A percentile compares a stretch with the other conserved stretches of the same genome.
Conservation (phyloP, 2,113 vertebrate genomes). For the Trachemys scripta region DNA sequence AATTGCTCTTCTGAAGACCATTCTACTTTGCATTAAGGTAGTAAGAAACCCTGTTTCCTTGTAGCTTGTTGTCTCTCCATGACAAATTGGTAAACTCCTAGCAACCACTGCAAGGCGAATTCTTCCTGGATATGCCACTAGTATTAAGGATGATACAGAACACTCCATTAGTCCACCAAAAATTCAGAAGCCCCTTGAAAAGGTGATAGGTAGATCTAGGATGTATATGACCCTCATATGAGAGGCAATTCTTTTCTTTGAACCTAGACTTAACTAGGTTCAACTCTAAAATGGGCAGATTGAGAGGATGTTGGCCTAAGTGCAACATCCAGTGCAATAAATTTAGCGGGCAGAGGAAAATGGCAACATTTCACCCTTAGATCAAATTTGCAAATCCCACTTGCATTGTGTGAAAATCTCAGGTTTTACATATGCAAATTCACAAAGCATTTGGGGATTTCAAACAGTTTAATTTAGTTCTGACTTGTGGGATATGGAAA, state of each 20-base stretch:
- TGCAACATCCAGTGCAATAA: neutral
- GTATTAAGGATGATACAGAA: neutral
- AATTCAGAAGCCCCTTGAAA: neutral
- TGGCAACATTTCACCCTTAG: neutral
- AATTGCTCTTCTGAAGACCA: neutral
- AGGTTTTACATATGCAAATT: neutral
- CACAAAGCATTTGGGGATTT: neutral
- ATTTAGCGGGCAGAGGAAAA: neutral
- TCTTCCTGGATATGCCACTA: rapidly evolving
- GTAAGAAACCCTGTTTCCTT: neutral
- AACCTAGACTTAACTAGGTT: neutral
- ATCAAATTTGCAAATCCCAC: neutral
- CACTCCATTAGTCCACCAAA: neutral
- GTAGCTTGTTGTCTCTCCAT: neutral
- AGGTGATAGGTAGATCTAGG: neutral
- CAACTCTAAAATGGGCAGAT: neutral
- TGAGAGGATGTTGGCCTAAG: neutral
- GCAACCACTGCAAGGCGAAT: neutral
- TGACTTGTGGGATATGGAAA: neutral
- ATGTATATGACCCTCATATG: neutral
- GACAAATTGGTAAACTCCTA: neutral
- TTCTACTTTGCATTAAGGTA: neutral
- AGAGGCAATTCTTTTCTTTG: neutral
- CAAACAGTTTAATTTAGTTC: neutral
- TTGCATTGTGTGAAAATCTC: neutral